Conservation (phyloP, 2,797 vertebrate genomes). For the Bryconaethiops microstoma region DNA sequence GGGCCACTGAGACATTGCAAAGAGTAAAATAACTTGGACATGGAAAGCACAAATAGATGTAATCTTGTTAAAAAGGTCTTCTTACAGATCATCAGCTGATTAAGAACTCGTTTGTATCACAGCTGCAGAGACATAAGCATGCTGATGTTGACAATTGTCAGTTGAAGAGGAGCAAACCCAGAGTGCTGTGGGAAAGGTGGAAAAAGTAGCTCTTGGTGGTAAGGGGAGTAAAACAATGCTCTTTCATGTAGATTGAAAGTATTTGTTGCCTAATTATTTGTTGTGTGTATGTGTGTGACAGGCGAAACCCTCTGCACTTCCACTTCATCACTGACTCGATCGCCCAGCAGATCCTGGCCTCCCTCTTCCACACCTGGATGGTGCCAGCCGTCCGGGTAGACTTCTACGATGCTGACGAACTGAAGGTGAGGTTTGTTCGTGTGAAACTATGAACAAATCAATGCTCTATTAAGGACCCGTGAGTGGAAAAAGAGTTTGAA, state of each 20-base stretch:
- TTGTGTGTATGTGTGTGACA: conserved; percentile 66
- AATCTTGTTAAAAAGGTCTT: neutral
- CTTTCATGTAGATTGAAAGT: neutral
- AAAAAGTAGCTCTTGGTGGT: neutral
- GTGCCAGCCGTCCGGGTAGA: conserved; percentile 93
- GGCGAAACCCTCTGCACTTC: conserved; percentile 96
- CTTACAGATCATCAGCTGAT: conserved; percentile 7
- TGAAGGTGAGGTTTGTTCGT: conserved; percentile 81
- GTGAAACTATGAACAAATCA: neutral
- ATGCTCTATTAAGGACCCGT: neutral
- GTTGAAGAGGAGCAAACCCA: neutral
- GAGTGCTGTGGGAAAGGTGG: neutral
- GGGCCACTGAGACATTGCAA: neutral
- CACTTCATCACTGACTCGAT: conserved; percentile 97
- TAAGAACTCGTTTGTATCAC: neutral
- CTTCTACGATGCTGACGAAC: conserved; percentile 97
- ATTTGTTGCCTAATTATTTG: conserved; percentile 8
- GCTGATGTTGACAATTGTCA: conserved; percentile 4
- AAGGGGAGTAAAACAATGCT: neutral
- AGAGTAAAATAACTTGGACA: conserved; percentile 8
- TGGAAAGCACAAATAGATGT: neutral
- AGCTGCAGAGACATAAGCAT: conserved; percentile 8
- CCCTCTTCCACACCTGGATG: conserved; percentile 97
- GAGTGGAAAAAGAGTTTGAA: too few relatives aligned
- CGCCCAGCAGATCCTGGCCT: conserved; percentile 93